Evolutionary conservation across 2,888 invertebrate species (phyloP).

Genomic region (Dugesia japonica): DNA sequence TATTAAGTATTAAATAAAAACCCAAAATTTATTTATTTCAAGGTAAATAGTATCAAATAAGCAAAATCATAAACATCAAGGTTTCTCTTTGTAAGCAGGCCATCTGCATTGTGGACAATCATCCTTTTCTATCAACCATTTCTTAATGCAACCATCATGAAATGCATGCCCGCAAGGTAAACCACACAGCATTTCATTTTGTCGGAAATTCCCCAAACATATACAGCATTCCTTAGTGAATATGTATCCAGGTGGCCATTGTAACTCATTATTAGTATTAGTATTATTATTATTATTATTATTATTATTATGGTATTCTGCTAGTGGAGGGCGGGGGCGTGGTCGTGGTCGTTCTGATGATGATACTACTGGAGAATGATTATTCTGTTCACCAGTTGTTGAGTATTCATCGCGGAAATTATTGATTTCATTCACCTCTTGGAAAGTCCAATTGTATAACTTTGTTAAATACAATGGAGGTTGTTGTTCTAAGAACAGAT

Average conservation of each 20-base stretch:
- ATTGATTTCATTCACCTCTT: neutral
- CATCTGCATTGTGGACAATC: slow-evolving; percentile 52
- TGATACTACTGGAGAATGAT: no score
- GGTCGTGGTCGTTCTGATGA: no score
- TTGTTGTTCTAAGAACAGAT: neutral
- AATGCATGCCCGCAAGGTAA: slow-evolving; percentile 52
- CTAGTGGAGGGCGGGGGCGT: no score
- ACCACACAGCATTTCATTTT: slow-evolving; percentile 47
- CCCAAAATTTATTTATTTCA: no score
- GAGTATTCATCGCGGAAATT: no score
- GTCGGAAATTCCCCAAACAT: slow-evolving; percentile 49
- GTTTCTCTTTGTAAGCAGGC: slow-evolving; percentile 48
- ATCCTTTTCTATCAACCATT: slow-evolving; percentile 51
- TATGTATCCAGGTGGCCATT: slow-evolving; percentile 36
- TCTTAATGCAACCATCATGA: slow-evolving; percentile 51
- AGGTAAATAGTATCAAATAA: no score
- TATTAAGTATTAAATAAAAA: no score
- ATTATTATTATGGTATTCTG: no score
- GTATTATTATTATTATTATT: no score
- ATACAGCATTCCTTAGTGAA: slow-evolving; percentile 50
- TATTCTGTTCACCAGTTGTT: no score
- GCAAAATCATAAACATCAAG: neutral
- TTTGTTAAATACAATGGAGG: neutral
- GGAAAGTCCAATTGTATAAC: slow-evolving; percentile 5
- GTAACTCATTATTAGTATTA: no score